Percentiles rank a stretch among this genome's conserved stretches.
Evolutionary conservation across 2,888 invertebrate genomes (phyloP).

Genomic region (Scaptodrosophila latifasciaeformis): DNA sequence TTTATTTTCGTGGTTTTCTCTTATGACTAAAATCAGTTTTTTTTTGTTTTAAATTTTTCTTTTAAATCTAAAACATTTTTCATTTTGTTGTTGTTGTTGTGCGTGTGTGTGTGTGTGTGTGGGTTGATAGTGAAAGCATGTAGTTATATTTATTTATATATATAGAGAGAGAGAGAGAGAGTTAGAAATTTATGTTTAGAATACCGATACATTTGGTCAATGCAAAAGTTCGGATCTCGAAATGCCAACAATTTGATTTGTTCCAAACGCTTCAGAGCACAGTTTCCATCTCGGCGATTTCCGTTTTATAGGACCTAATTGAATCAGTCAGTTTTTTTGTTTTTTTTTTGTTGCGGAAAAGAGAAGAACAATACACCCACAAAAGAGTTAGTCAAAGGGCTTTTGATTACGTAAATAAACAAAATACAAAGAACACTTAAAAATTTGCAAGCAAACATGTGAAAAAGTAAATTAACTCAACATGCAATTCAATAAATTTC

Average conservation of each 20-base stretch:
- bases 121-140: neutral
- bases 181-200: neutral
- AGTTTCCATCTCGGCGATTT: constrained; percentile 93
- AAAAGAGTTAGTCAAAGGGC: neutral
- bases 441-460: too few relatives aligned
- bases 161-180: too few relatives aligned
- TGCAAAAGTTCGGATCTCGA: neutral
- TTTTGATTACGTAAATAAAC: too few relatives aligned
- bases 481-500: too few relatives aligned
- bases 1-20: constrained; percentile 9
- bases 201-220: constrained; percentile 1
- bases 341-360: neutral
- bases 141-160: constrained; percentile 2
- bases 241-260: constrained; percentile 15
- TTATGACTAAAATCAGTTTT: neutral
- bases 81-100: constrained; percentile 19
- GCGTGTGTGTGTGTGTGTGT: too few relatives aligned
- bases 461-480: too few relatives aligned
- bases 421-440: too few relatives aligned
- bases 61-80: constrained; percentile 15
- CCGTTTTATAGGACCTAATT: constrained; percentile 79
- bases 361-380: too few relatives aligned
- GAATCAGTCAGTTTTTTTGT: neutral
- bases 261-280: constrained; percentile 78
- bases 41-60: constrained; percentile 7